Evolutionary conservation across 2,113 vertebrate genomes (phyloP).

Genomic region (Kobus ellipsiprymnus): DNA sequence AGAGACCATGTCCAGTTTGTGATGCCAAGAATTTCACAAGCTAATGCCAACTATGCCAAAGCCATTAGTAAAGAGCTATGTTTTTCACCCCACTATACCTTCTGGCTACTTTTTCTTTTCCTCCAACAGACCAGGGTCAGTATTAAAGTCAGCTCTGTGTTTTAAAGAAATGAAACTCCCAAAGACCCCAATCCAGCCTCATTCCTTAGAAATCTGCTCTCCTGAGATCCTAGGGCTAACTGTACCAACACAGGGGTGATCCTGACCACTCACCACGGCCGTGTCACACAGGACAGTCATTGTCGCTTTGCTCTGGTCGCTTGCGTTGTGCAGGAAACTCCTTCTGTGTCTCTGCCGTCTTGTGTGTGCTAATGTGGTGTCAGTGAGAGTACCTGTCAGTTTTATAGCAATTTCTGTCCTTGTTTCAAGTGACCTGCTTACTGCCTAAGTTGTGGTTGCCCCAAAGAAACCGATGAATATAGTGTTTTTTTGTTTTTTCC

Average conservation of each 20-base stretch:
- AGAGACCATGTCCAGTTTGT: background rate
- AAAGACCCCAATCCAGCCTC: background rate
- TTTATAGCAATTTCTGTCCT: slow-evolving; percentile 71
- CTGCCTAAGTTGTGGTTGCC: slow-evolving; percentile 61
- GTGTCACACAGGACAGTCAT: background rate
- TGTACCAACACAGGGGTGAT: background rate
- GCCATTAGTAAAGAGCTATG: background rate
- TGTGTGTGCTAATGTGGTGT: background rate
- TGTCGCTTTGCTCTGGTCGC: background rate
- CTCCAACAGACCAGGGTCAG: background rate
- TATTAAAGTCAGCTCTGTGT: background rate
- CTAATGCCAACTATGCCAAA: background rate
- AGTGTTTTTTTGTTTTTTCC: slow-evolving; percentile 5
- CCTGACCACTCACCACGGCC: slow-evolving; percentile 47
- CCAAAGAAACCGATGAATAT: slow-evolving; percentile 44
- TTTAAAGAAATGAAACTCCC: background rate
- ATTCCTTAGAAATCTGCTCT: background rate
- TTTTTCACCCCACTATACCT: background rate
- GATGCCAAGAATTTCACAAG: background rate
- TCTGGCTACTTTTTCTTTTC: background rate
- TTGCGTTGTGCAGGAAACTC: background rate
- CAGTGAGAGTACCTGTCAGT: background rate
- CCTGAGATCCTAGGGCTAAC: background rate
- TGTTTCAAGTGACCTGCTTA: slow-evolving; percentile 64
- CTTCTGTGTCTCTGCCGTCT: background rate